Conservation (phyloP, 1,140 invertebrate species). For the Pentalonia nigronervosa region DNA sequence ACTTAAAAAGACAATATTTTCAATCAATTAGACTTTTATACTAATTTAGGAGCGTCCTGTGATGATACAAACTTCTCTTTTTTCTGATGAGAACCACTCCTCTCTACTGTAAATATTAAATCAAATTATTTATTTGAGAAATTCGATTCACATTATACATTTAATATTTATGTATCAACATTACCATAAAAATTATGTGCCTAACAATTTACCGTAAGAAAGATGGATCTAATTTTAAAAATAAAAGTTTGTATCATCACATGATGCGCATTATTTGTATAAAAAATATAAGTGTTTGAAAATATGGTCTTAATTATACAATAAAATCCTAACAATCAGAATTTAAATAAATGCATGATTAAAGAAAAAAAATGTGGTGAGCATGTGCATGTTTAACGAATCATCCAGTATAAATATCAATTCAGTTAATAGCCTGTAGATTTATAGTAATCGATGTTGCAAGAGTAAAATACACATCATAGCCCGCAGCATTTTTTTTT, state of each 20-base stretch:
- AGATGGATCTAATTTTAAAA: background rate
- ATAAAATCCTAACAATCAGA: background rate
- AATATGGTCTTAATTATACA: background rate
- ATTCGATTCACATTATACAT: background rate
- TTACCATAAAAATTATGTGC: background rate
- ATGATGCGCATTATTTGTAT: background rate
- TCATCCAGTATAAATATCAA: background rate
- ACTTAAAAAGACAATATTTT: background rate
- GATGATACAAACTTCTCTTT: background rate
- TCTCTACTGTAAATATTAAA: background rate
- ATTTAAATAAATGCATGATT: background rate
- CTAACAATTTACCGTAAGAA: background rate
- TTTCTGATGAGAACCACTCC: background rate
- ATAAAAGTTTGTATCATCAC: too few relatives aligned
- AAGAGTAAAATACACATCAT: background rate
- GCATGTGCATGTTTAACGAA: background rate
- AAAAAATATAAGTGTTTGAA: background rate
- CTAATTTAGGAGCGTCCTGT: too few relatives aligned
- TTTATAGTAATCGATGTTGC: background rate
- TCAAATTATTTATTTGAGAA: background rate
- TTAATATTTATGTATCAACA: background rate
- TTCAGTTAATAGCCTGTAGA: background rate
- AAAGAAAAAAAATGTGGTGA: background rate
- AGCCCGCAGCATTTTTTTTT: background rate
- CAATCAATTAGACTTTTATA: background rate